Evolutionary conservation across 2,113 vertebrate genomes (phyloP).

Genomic region (Prinia subflava): DNA sequence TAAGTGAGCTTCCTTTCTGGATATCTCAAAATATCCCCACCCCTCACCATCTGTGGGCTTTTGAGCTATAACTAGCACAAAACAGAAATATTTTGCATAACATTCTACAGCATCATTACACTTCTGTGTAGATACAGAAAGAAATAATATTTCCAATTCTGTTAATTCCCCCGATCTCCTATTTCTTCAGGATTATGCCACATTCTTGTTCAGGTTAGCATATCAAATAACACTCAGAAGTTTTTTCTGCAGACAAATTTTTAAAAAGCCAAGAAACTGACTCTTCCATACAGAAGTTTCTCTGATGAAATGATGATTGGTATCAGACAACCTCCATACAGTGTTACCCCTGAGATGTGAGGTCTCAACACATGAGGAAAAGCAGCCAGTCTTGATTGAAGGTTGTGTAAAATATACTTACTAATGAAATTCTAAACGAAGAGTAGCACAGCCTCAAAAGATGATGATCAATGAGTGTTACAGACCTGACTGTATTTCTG

Average conservation of each 20-base stretch:
- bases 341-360: background rate
- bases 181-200: background rate
- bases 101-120: background rate
- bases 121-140: background rate
- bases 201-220: background rate
- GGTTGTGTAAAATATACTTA: background rate
- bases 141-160: background rate
- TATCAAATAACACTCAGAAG: background rate
- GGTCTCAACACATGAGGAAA: background rate
- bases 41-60: background rate
- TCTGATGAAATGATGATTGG: fast-evolving
- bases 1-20: background rate
- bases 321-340: background rate
- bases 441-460: background rate
- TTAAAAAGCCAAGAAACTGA: background rate
- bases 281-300: background rate
- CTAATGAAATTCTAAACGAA: background rate
- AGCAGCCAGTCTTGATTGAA: background rate
- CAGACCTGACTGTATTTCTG: background rate
- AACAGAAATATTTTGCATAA: background rate
- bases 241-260: background rate
- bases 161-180: background rate
- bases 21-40: background rate
- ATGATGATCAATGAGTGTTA: background rate
- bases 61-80: background rate